phyloP scores from a whole-genome alignment of 92 coral and sea anemone species.

The Zoanthus gigantus region DNA sequence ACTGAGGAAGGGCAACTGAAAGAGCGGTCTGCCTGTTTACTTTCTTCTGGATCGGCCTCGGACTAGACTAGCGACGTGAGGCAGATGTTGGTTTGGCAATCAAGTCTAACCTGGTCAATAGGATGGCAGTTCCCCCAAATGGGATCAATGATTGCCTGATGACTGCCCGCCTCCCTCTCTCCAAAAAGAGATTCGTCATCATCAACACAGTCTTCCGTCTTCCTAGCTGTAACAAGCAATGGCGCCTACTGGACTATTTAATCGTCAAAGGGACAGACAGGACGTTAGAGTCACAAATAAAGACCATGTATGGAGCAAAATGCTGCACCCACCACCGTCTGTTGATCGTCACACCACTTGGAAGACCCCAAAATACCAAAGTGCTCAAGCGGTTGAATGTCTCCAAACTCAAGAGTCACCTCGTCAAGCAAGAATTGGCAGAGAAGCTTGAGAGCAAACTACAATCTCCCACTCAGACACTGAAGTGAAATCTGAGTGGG shows the following conservation, averaged over 20 bases:
- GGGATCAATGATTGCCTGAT: slow-evolving; percentile 24
- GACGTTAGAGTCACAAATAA: slow-evolving; percentile 41
- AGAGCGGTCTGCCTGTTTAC: slow-evolving; percentile 54
- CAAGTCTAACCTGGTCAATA: slow-evolving; percentile 17
- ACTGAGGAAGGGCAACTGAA: slow-evolving; percentile 63
- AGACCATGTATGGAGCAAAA: slow-evolving; percentile 33
- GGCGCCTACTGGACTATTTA: slow-evolving; percentile 53
- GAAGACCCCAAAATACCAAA: slow-evolving; percentile 31
- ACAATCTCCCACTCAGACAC: neutral
- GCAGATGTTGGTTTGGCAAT: slow-evolving; percentile 70
- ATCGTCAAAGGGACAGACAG: slow-evolving; percentile 46
- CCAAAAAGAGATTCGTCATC: slow-evolving; percentile 27
- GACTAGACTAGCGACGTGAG: slow-evolving; percentile 43
- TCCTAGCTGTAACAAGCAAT: slow-evolving; percentile 52
- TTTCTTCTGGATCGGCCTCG: slow-evolving; percentile 57
- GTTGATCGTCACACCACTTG: neutral
- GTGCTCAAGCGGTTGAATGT: slow-evolving; percentile 42
- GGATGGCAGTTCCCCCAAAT: slow-evolving; percentile 27
- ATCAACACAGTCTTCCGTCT: slow-evolving; percentile 61
- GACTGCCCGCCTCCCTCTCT: slow-evolving; percentile 5
- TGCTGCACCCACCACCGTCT: slow-evolving; percentile 54
- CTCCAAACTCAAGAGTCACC: neutral
- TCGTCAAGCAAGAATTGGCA: slow-evolving; percentile 12
- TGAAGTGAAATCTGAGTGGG: slow-evolving; percentile 15
- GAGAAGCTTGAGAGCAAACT: slow-evolving; percentile 37